These are phyloP conservation scores for Zeuzera pyrina DNA, from an alignment of 2,888 invertebrate species.

Conservation along the genomic window DNA sequence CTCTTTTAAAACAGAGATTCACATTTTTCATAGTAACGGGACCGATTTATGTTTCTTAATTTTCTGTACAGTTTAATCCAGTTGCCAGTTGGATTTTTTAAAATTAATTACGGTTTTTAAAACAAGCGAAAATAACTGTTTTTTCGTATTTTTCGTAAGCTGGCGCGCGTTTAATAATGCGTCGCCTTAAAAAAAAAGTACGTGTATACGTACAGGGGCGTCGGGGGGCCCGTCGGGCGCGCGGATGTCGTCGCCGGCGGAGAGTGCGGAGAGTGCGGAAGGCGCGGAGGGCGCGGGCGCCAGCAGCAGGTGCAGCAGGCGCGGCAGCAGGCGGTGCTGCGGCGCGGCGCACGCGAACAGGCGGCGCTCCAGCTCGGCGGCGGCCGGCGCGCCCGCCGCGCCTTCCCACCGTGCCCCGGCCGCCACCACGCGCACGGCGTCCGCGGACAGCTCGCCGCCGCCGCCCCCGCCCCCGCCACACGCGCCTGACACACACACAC, in stretches of 20 bases:
- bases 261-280: background rate
- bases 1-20: too few relatives aligned
- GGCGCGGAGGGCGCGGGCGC: slow-evolving; percentile 14
- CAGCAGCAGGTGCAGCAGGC: slow-evolving; percentile 54
- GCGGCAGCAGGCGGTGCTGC: slow-evolving; percentile 62
- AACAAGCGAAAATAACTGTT: too few relatives aligned
- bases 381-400: slow-evolving; percentile 31
- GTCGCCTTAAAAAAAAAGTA: too few relatives aligned
- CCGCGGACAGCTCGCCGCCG: slow-evolving; percentile 31
- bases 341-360: slow-evolving; percentile 56
- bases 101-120: too few relatives aligned
- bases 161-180: too few relatives aligned
- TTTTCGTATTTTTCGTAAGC: too few relatives aligned
- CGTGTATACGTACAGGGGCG: slow-evolving; percentile 3
- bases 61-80: too few relatives aligned
- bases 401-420: slow-evolving; percentile 62
- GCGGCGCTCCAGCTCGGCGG: slow-evolving; percentile 50
- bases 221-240: background rate
- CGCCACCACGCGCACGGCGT: slow-evolving; percentile 49
- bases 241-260: background rate
- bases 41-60: too few relatives aligned
- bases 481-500: slow-evolving; percentile 1
- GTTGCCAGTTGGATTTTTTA: too few relatives aligned
- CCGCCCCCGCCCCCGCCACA: slow-evolving; percentile 13
- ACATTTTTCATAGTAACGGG: too few relatives aligned